Conservation (phyloP, 2,797 vertebrate species). For the Triplophysa yarkandensis region DNA sequence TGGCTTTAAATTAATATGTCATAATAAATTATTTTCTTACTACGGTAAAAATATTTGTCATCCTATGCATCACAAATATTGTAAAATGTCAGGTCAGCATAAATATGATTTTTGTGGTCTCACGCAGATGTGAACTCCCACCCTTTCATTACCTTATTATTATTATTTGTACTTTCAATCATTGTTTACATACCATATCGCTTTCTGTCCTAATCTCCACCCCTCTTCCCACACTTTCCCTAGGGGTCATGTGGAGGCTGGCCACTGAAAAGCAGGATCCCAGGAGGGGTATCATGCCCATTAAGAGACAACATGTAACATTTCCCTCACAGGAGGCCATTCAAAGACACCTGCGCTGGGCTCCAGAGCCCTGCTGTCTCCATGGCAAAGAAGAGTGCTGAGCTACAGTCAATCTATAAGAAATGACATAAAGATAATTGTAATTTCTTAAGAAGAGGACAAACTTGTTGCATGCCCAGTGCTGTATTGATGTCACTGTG, state of each 20-base stretch:
- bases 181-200: background rate
- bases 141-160: background rate
- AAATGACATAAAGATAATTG: background rate
- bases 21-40: background rate
- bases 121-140: background rate
- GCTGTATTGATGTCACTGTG: background rate
- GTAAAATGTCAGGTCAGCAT: constrained; percentile 9
- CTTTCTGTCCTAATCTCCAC: constrained; percentile 15
- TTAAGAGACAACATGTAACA: constrained; percentile 23
- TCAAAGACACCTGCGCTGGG: constrained; percentile 13
- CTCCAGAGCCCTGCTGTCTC: constrained; percentile 20
- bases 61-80: background rate
- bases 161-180: background rate
- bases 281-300: background rate
- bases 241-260: background rate
- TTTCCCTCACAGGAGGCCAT: constrained; percentile 31
- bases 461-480: background rate
- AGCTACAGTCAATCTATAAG: constrained; percentile 2
- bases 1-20: background rate
- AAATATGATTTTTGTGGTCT: background rate
- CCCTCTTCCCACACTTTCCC: background rate
- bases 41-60: background rate
- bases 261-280: background rate
- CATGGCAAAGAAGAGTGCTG: constrained; percentile 14
- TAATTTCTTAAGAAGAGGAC: too few relatives aligned